Evolutionary conservation across 2,113 vertebrate genomes (phyloP).

Genomic region (Gasterosteus aculeatus): DNA sequence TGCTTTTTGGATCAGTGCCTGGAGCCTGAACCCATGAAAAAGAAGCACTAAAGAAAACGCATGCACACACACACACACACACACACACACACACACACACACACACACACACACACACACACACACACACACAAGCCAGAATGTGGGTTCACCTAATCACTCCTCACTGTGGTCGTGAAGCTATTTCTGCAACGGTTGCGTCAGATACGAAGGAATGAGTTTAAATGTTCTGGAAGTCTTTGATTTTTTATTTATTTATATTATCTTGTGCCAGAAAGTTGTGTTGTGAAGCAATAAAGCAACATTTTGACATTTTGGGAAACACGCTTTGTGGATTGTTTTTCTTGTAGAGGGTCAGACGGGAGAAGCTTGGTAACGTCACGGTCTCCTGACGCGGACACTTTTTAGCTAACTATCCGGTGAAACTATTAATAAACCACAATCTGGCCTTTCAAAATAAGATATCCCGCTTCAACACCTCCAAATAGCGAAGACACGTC

Average conservation of each 20-base stretch:
- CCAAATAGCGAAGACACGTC: no score
- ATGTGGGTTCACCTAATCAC: conserved; percentile 69
- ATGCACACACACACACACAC: conserved; percentile 29
- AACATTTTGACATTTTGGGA: background rate
- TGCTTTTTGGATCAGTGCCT: conserved; percentile 65
- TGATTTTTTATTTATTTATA: conserved; percentile 5
- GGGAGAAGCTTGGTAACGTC: background rate
- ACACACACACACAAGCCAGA: conserved; percentile 33
- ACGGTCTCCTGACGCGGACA: no score
- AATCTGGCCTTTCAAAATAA: no score
- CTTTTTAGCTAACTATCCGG: no score
- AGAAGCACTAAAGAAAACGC: conserved; percentile 32
- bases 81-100: conserved; percentile 34
- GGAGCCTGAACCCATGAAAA: conserved; percentile 68
- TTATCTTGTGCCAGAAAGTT: conserved; percentile 10
- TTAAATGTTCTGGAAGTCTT: conserved; percentile 40
- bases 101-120: conserved; percentile 28
- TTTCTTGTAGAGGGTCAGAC: background rate
- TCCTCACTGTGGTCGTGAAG: conserved; percentile 63
- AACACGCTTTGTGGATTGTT: background rate
- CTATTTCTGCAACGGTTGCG: conserved; percentile 78
- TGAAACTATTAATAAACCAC: no score
- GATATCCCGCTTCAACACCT: no score
- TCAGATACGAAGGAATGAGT: conserved; percentile 65
- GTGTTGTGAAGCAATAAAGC: conserved; percentile 23